Conservation (phyloP, 2,797 vertebrate species). For the Pangasius sanitwongsei region DNA sequence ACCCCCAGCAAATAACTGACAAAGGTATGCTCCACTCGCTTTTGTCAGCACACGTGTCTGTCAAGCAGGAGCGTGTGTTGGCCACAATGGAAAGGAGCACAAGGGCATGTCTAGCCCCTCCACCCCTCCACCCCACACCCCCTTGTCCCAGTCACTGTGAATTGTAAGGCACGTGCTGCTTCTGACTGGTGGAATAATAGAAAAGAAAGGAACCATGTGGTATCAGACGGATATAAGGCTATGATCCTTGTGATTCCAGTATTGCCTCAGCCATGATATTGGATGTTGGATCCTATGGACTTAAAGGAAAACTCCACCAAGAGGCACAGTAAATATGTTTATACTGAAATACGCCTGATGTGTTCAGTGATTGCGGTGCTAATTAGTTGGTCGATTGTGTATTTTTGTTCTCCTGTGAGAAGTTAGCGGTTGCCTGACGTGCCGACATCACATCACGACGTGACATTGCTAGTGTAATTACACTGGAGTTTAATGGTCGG, state of each 20-base stretch:
- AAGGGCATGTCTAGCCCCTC: slow-evolving; percentile 62
- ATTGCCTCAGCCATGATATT: not conserved
- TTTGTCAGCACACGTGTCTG: slow-evolving; percentile 78
- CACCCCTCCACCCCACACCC: slow-evolving; percentile 33
- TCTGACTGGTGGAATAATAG: slow-evolving; percentile 75
- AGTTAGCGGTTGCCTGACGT: not conserved
- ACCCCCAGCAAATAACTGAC: slow-evolving; percentile 73
- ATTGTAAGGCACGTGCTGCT: slow-evolving; percentile 77
- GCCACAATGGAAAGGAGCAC: slow-evolving; percentile 74
- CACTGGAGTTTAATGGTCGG: not conserved
- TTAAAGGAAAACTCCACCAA: not conserved
- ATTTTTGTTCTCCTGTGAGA: not conserved
- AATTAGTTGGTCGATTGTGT: not conserved
- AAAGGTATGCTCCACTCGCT: slow-evolving; percentile 69
- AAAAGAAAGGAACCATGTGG: slow-evolving; percentile 47
- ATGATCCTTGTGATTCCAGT: not conserved
- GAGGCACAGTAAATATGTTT: not conserved
- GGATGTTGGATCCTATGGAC: not conserved
- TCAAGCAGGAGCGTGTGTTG: slow-evolving; percentile 78
- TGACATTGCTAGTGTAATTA: not conserved
- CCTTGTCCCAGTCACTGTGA: slow-evolving; percentile 59
- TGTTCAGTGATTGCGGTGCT: not conserved
- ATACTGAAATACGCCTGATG: not conserved
- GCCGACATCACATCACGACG: not conserved
- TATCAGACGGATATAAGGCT: slow-evolving; percentile 51